A percentile compares a stretch with the other conserved stretches of the same genome.
Conservation (phyloP, 2,888 invertebrate species). For the Platycnemis pennipes region DNA sequence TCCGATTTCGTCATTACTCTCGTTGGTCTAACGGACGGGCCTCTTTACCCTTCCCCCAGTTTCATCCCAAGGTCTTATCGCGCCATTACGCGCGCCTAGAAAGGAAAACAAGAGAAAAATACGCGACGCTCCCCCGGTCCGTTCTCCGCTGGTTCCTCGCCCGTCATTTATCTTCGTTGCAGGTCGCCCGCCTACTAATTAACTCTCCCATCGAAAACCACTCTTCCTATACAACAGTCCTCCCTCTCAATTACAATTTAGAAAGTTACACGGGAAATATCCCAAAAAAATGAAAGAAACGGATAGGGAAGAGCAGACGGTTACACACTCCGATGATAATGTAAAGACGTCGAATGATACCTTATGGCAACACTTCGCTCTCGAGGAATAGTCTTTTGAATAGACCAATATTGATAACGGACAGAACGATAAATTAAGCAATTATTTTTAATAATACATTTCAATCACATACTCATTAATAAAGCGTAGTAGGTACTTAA, state of each 20-base stretch:
- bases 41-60: neutral
- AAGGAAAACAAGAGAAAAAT: neutral
- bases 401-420: neutral
- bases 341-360: neutral
- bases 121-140: neutral
- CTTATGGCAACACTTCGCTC: neutral
- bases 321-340: neutral
- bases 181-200: constrained; percentile 12
- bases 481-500: neutral
- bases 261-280: neutral
- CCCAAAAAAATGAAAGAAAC: neutral
- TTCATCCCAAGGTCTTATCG: neutral
- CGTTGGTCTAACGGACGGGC: neutral
- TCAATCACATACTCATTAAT: neutral
- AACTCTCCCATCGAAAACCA: neutral
- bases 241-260: neutral
- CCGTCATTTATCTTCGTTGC: neutral
- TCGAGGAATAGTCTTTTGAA: neutral
- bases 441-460: neutral
- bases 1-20: constrained; percentile 22
- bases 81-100: neutral
- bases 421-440: neutral
- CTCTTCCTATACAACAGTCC: neutral
- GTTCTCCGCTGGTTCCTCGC: neutral
- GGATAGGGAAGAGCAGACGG: neutral